phyloP scores from a whole-genome alignment of 2,888 invertebrate genomes.

The Nemotelus nigrinus region DNA sequence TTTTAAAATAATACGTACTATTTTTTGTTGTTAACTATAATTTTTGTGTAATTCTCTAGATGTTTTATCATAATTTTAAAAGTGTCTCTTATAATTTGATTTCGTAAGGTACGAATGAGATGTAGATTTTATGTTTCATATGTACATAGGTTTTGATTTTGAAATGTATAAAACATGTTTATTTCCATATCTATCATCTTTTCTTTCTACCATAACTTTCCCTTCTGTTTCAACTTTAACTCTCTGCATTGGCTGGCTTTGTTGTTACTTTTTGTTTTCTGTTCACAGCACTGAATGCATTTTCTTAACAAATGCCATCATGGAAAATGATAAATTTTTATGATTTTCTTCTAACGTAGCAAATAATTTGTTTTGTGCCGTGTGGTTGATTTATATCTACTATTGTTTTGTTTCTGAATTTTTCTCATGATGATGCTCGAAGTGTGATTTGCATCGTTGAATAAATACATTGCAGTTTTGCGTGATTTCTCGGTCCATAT shows the following conservation, averaged over 20 bases:
- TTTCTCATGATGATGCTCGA: too few species aligned
- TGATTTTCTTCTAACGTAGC: too few species aligned
- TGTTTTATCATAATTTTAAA: constrained; percentile 41
- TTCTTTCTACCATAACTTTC: constrained; percentile 23
- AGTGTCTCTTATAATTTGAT: constrained; percentile 20
- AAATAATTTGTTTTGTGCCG: too few species aligned
- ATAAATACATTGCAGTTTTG: too few species aligned
- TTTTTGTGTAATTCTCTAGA: constrained; percentile 45
- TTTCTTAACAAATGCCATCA: too few species aligned
- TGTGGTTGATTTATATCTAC: too few species aligned
- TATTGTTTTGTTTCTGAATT: too few species aligned
- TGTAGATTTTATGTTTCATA: constrained; percentile 33
- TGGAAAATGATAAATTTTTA: too few species aligned
- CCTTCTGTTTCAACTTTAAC: neutral
- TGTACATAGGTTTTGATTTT: constrained; percentile 26
- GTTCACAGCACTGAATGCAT: neutral
- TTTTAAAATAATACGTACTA: constrained; percentile 29
- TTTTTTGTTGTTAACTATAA: constrained; percentile 48
- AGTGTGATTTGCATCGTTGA: too few species aligned
- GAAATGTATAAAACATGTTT: constrained; percentile 37
- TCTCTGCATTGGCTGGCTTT: constrained; percentile 1
- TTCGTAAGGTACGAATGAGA: constrained; percentile 44
- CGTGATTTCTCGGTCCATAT: too few species aligned
- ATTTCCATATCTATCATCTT: constrained; percentile 40
- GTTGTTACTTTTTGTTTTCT: constrained; percentile 12